Evolutionary conservation across 2,113 vertebrate species (phyloP).

Genomic region (Panthera leo): DNA sequence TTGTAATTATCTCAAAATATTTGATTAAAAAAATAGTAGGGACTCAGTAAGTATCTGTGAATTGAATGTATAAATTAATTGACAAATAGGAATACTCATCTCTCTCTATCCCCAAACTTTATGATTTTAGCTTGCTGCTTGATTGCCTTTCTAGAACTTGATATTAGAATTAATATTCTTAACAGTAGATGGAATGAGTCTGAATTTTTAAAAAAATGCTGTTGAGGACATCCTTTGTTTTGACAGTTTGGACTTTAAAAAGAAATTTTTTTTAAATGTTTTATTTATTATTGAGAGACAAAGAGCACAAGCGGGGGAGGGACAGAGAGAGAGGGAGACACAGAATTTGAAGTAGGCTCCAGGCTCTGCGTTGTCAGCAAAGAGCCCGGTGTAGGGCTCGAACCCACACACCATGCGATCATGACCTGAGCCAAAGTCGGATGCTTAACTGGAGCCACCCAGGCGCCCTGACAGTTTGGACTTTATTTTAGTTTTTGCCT

Average conservation of each 20-base stretch:
- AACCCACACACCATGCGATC: too few relatives aligned
- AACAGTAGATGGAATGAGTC: background rate
- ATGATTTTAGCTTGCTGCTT: background rate
- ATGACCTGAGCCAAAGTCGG: too few relatives aligned
- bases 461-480: background rate
- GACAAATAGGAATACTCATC: background rate
- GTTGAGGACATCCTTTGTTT: background rate
- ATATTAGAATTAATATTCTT: background rate
- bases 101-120: background rate
- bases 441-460: too few relatives aligned
- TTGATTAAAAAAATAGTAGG: background rate
- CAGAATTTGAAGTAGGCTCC: too few relatives aligned
- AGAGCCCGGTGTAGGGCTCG: too few relatives aligned
- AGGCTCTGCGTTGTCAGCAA: too few relatives aligned
- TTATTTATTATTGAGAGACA: too few relatives aligned
- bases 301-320: too few relatives aligned
- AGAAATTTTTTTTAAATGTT: too few relatives aligned
- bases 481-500: background rate
- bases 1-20: background rate
- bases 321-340: too few relatives aligned
- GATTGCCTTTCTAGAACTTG: background rate
- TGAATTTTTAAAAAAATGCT: background rate
- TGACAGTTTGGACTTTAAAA: background rate
- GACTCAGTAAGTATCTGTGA: background rate
- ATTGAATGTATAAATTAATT: constrained; percentile 7